Base-by-base conservation (phyloP, 2,113 vertebrate species). In the Sander vitreus region DNA sequence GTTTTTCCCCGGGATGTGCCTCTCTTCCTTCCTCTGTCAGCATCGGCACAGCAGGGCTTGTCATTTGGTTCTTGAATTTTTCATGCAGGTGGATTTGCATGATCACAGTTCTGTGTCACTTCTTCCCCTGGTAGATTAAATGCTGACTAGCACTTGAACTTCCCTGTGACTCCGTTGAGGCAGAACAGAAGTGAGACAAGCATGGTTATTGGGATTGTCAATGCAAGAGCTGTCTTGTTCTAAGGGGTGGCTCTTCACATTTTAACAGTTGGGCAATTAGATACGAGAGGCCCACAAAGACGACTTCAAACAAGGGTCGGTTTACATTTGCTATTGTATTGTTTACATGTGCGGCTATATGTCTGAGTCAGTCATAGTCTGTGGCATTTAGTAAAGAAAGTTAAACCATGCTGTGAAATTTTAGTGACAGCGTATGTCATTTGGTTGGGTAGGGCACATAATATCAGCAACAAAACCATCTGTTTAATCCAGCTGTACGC, bases 51-150 rank as follows among this genome's bases (percentile, higher is more conserved):
- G 85, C 45, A 39, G 85, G 76, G 87, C 93, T 87, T 93, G 94
- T 93, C 92, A 87, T 91, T 88, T 84, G 87, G 73, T 89, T 91
- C 75, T 88, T 95, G 93, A 94, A 94, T 93, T 90, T 92, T 94
- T 91, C 86, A 92, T 92, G 89, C 83, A 47, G 85, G 62, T 43
- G 73, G 60, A 92, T 94, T 95, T 94, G 93, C 93, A 94, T 94
- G 88, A 89, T 91, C 86, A 77, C 84, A 91, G 76, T 86, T 85
- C 64, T 71, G 66, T 88, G 90, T 89, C 85, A 89, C 83, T 89
- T 65, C 66, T 87, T 80, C 84, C 80, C 79, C 43, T 33, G 59
- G 82, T 78, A 85, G 83, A 85, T 80, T 88, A 91, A 80, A 90
- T 59, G 81, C 83, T 82, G 82, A 63, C 77, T 25, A 70, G 87